Evolutionary conservation across 2,797 vertebrate species (phyloP), one percentile per base, ranked within the genome.

Genomic region (Rhodeus uyekii): DNA sequence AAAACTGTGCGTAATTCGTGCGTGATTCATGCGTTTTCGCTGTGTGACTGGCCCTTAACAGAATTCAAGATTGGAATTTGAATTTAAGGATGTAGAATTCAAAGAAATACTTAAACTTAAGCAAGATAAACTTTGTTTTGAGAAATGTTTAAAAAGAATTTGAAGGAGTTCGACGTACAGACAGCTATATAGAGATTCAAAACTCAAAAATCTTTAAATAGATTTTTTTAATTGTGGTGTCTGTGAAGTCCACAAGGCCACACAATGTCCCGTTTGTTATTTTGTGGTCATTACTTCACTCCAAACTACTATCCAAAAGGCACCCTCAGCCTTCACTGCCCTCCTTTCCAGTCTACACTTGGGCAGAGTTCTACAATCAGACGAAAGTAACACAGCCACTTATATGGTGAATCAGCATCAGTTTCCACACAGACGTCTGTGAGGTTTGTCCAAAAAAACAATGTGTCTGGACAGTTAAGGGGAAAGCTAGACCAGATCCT

Each of bases 401-500:
- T 16, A 32, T 22, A 74, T 27, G 13, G 14, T 39, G 34, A 81
- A 67, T 81, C 71, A 64, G 32, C 46, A 53, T 75, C 19, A 75
- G 13, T 55, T 75, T 74, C 16, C 39, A 58, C 64, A 60, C 27
- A 60, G 13, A 60, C 8, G 27, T 60, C 74, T 53, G 24, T 74
- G 69, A 63, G 60, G 79, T 81, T 74, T 74, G 32, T 53, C 53
- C 12, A 24, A n/a, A 67, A 68, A 39, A 29, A 7, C 73, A 46
- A 76, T 22, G 10, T 2, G 16, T 29, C 53, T 69, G 38, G 64
- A 69, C 63, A 58, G 68, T 36, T 44, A 46, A 76, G 55, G 22
- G n/a, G n/a, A 16, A 46, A 76, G 39, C 10, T 69, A 61, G 22
- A 77, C 39, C 74, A 82, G 63, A 82, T 27, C 36, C 27, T 42